Base-by-base conservation (phyloP, 2,888 invertebrate genomes). In the Dasysyrphus albostriatus region DNA sequence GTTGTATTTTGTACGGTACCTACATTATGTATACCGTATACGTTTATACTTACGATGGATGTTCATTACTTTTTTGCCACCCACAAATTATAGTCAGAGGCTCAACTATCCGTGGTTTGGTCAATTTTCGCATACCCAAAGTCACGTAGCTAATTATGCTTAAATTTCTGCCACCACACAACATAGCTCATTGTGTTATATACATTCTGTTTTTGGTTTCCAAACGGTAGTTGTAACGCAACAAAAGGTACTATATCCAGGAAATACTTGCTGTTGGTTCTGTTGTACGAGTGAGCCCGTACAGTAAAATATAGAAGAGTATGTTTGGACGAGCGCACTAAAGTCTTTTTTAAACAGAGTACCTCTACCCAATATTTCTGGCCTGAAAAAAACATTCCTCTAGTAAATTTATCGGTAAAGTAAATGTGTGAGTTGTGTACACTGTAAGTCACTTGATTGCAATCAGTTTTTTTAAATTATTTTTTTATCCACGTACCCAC, bases 61-160 rank as follows among this genome's bases (percentile, higher is more conserved):
- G 14, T 44, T 7, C n/a, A 44, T 44, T 44, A n/a, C 2, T 14
- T 44, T 44, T 44, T n/a, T 44, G n/a, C 44, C 44, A 47, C 16
- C 16, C 16, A 47, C 16, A 47, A 47, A 16, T 16, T 47, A 47
- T 16, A 47, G n/a, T 44, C 47, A 47, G 3, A n/a, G 44, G 7
- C 44, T 44, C n/a, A 47, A 47, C 9, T 47, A 16, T 47, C 16
- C 16, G 47, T 47, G 16, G 47, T 47, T 47, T 47, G 47, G 47
- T 16, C 47, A 47, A 47, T 47, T 47, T 16, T n/a, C 16, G 16
- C n/a, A n/a, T 47, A 9, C 9, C 16, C n/a, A 6, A 3, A 54
- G 59, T 59, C 59, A 24, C 59, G 59, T 12, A 59, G 14, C 39
- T 47, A 63, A 63, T 44, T 63, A 63, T n/a, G 44, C 32, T 44